Percentiles rank a stretch among this genome's conserved stretches.
Conservation (phyloP, 2,888 invertebrate species). For the Pammene fasciana region DNA sequence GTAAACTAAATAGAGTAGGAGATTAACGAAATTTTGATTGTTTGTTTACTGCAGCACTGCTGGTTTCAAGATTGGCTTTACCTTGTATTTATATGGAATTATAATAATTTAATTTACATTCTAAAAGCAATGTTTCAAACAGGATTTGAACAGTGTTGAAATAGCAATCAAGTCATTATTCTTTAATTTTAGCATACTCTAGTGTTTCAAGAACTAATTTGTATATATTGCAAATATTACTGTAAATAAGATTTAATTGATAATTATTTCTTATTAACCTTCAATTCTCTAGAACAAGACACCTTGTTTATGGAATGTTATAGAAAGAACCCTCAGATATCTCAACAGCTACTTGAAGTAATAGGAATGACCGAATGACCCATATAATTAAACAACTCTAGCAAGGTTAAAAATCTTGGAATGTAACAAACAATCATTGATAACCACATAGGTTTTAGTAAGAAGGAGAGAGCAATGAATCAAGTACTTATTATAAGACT, state of each 20-base stretch:
- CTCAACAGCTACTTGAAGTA: conserved; percentile 36
- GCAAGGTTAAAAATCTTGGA: conserved; percentile 44
- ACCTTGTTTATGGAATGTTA: conserved; percentile 20
- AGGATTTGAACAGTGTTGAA: too few species aligned
- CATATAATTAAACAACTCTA: conserved; percentile 45
- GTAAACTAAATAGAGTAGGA: too few species aligned
- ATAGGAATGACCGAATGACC: conserved; percentile 51
- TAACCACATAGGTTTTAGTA: background rate
- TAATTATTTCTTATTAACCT: conserved; percentile 23
- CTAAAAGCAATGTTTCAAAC: too few species aligned
- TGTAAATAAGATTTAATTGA: background rate
- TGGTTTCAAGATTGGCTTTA: too few species aligned
- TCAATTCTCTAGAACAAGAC: conserved; percentile 34
- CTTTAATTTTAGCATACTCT: too few species aligned
- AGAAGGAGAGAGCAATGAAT: background rate
- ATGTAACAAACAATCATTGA: conserved; percentile 30
- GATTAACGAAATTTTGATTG: too few species aligned
- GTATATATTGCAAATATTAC: background rate
- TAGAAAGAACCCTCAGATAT: conserved; percentile 21
- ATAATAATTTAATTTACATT: too few species aligned
- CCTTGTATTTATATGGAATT: too few species aligned
- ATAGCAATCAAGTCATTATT: too few species aligned
- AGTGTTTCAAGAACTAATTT: background rate
- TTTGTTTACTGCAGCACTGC: too few species aligned
- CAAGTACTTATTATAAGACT: background rate